Percentiles rank a stretch among this genome's conserved stretches.
Conservation (phyloP, 2,113 vertebrate species). For the Corvus moneduloides region DNA sequence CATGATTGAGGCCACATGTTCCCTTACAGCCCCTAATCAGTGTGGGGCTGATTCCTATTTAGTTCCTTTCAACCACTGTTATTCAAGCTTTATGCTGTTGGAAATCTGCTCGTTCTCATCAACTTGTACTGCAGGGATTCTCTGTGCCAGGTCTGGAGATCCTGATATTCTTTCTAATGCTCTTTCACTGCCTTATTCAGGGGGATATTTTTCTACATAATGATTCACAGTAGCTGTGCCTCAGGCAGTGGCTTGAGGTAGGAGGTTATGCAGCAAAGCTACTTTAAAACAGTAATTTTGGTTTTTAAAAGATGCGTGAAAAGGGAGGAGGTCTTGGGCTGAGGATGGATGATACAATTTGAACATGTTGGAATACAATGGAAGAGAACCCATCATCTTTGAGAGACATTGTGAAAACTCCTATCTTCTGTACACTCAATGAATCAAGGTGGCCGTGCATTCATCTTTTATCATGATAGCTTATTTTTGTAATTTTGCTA, state of each 20-base stretch:
- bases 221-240: constrained; percentile 1
- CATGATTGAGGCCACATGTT: constrained; percentile 57
- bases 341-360: not conserved
- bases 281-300: not conserved
- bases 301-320: not conserved
- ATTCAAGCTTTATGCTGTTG: constrained; percentile 52
- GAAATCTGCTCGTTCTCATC: not conserved
- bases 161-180: not conserved
- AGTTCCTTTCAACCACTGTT: constrained; percentile 41
- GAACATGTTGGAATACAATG: not conserved
- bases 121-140: not conserved
- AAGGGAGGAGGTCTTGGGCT: not conserved
- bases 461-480: not conserved
- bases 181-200: not conserved
- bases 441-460: not conserved
- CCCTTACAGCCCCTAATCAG: constrained; percentile 10
- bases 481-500: not conserved
- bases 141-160: not conserved
- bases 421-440: rapidly evolving
- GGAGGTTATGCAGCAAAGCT: not conserved
- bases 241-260: not conserved
- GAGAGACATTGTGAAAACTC: not conserved
- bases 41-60: constrained; percentile 37
- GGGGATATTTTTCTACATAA: constrained; percentile 10
- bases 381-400: not conserved